These are phyloP conservation scores for Griposia aprilina DNA, from an alignment of 2,888 invertebrate genomes.

Conservation along the genomic window DNA sequence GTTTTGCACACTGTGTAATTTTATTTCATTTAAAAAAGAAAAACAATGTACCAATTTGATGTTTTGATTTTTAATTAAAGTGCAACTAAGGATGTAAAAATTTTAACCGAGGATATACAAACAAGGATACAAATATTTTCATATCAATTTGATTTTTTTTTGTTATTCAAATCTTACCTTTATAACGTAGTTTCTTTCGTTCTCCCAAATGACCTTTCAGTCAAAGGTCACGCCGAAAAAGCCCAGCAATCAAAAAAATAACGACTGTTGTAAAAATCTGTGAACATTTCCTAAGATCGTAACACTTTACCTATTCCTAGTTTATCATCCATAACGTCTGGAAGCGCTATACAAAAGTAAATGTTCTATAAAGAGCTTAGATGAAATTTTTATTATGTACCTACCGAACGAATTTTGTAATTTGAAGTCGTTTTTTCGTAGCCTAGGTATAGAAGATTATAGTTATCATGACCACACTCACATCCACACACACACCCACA, in stretches of 20 bases:
- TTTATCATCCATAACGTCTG: constrained; percentile 78
- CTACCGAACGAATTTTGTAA: constrained; percentile 32
- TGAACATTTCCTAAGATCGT: constrained; percentile 73
- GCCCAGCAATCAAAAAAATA: constrained; percentile 64
- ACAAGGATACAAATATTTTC: background rate
- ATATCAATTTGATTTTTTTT: background rate
- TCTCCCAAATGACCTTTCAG: constrained; percentile 17
- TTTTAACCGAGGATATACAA: too few species aligned
- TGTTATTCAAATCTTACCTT: background rate
- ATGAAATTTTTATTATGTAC: constrained; percentile 42
- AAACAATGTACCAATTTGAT: background rate
- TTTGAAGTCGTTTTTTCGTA: background rate
- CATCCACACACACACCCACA: too few species aligned
- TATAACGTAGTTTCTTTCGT: background rate
- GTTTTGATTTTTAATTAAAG: background rate
- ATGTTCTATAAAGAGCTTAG: constrained; percentile 60
- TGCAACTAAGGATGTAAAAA: too few species aligned
- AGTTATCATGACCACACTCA: too few species aligned
- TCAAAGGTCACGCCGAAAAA: constrained; percentile 31
- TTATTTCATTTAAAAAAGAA: background rate
- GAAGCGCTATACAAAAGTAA: constrained; percentile 69
- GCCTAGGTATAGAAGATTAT: too few species aligned
- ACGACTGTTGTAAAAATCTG: constrained; percentile 79
- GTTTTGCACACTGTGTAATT: background rate
- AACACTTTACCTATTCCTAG: constrained; percentile 73